Base-by-base conservation (phyloP, 2,888 invertebrate genomes). In the Lepas anatifera region DNA sequence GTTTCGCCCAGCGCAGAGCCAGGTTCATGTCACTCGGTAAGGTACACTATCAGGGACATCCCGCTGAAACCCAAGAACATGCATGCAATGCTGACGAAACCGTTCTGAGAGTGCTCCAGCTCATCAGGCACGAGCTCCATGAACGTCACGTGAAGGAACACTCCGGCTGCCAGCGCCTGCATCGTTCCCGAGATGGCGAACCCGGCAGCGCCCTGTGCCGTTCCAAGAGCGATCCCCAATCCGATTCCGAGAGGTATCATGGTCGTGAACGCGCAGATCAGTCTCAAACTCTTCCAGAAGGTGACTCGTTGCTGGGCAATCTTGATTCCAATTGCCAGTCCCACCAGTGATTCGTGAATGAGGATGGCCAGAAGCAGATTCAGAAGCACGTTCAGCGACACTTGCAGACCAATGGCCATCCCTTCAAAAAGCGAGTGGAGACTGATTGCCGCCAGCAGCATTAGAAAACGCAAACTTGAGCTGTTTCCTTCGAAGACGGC, bases 111-210 rank as follows among this genome's bases (percentile, higher is more conserved):
- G 63, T 37, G 63, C 13, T 37, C 35, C n/a, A 63, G 37, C 37
- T 63, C 63, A n/a, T 63, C 63, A 6, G 63, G 63, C 63, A 63
- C 63, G 35, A 63, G 35, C 63, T 63, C 63, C 63, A 63, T 63
- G 37, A 63, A 63, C 4, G 63, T 63, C 10, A 63, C 63, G 37
- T 63, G 63, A 22, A 63, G 37, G 37, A 63, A 63, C 2, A 63
- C 63, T 6, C 63, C 63, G 32, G 63, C 63, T 22, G 63, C 63
- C 63, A 63, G 63, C 11, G 63, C 63, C 37, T 63, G 63, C n/a
- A 6, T 18, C n/a, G n/a, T 37, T 6, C 63, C 63, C 22, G 63
- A 63, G 10, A 63, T n/a, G n/a, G 63, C 63, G 37, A 10, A n/a
- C 0, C 63, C 63, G n/a, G n/a, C 11, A 0, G 37, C 35, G n/a